phyloP scores from a whole-genome alignment of 2,113 vertebrate species.

The Bagarius yarrelli region DNA sequence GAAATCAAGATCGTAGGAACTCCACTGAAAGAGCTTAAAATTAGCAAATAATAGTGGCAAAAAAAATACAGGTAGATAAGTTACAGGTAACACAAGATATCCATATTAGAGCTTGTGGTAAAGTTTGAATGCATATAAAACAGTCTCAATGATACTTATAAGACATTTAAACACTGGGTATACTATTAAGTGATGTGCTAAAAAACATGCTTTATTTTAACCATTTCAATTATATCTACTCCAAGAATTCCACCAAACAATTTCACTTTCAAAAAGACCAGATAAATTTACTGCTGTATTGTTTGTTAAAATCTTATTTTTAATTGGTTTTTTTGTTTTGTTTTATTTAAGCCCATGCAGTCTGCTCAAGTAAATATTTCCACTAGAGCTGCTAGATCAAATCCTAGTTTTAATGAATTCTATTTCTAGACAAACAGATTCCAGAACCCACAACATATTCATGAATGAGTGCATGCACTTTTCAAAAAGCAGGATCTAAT shows the following conservation, averaged over 20 bases:
- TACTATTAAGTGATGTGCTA: not conserved
- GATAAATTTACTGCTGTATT: not conserved
- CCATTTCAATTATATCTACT: slow-evolving; percentile 5
- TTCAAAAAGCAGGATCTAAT: not conserved
- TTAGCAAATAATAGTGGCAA: not conserved
- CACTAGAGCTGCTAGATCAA: not conserved
- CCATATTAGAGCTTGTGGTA: not conserved
- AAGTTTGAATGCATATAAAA: not conserved
- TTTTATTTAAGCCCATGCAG: not conserved
- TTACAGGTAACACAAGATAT: not conserved
- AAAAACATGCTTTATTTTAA: not conserved
- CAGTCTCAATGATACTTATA: not conserved
- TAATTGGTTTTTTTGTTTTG: not conserved
- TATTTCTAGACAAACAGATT: not conserved
- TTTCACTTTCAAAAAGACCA: not conserved
- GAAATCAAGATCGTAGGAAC: not conserved
- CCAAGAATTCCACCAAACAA: not conserved
- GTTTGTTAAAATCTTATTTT: not conserved
- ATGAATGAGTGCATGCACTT: not conserved
- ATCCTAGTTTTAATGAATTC: slow-evolving; percentile 5
- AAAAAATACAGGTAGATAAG: not conserved
- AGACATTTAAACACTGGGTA: not conserved
- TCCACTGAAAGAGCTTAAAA: not conserved
- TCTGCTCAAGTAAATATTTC: not conserved
- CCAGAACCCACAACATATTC: not conserved